Evolutionary conservation across 2,797 vertebrate species (phyloP), one percentile per base, ranked within the genome.

Genomic region (Ciconia nigra): DNA sequence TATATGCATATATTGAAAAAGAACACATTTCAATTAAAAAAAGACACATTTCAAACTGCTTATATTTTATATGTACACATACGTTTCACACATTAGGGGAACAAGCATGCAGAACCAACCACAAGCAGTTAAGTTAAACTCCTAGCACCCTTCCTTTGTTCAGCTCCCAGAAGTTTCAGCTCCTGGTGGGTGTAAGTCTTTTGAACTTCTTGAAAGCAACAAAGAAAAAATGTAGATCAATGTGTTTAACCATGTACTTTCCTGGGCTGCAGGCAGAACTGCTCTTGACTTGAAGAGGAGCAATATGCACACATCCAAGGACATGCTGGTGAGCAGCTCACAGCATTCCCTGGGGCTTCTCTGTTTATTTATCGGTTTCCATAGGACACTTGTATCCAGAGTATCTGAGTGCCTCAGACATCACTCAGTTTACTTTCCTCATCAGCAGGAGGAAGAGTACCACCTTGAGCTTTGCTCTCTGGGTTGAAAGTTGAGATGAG

Each of bases 141-240:
- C 81, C 69, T 93, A 95, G 67, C 58, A 94, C 86, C 61, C 83
- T 87, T 95, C 87, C 76, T 93, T 95, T 94, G 62, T 87, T 97
- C 91, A 82, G 52, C 94, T 97, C 89, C 90, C 90, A 95, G 80
- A 81, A 66, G 79, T 94, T 92, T 66, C 90, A 93, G 86, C 89
- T 91, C 74, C 91, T 96, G 74, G 96, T 97, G 96, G 95, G 96
- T 93, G 97, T 89, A 95, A 92, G 77, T 96, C 89, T 96, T 89
- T 92, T 83, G 91, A 94, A 96, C 92, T 93, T 78, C 87, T 73
- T 80, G 52, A 96, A 95, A 92, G 93, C 71, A 92, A 70, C 57
- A 77, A 87, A 92, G 57, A 93, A 71, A 69, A 91, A 83, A 70
- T 10, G 55, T 31, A 90, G 51, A 78, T 83, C 52, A 25, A 8